phyloP scores from a whole-genome alignment of 2,113 vertebrate genomes.

The Onychostruthus taczanowskii region DNA sequence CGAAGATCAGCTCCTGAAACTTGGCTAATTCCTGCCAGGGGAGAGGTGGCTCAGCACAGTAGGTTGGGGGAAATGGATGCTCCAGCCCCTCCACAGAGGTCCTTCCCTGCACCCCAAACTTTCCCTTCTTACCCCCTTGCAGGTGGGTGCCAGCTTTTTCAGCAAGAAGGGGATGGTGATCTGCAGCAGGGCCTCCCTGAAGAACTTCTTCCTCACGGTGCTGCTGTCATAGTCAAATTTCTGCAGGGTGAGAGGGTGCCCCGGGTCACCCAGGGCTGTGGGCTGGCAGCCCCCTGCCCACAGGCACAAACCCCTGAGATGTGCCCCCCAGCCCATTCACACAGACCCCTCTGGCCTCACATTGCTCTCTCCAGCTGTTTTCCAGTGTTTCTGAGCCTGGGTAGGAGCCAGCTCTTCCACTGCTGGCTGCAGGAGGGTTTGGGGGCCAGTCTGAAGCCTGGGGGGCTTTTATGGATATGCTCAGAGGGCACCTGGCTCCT shows the following conservation, averaged over 20 bases:
- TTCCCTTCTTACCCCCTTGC: conserved; percentile 74
- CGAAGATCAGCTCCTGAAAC: conserved; percentile 94
- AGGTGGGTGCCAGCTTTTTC: conserved; percentile 87
- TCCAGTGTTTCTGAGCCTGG: fast-evolving
- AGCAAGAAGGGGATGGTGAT: conserved; percentile 95
- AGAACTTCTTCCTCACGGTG: conserved; percentile 92
- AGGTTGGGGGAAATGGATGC: background rate
- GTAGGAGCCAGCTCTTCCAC: background rate
- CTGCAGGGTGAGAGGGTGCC: conserved; percentile 51
- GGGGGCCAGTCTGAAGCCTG: background rate
- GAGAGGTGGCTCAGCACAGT: background rate
- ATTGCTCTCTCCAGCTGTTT: background rate
- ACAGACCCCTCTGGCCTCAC: background rate
- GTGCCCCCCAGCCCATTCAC: fast-evolving
- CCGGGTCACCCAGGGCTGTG: fast-evolving
- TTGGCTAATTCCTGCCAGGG: conserved; percentile 80
- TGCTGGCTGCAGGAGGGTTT: background rate
- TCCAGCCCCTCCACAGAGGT: background rate
- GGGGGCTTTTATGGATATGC: background rate
- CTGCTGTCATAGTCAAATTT: conserved; percentile 98
- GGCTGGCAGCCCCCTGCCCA: background rate
- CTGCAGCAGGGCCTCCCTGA: conserved; percentile 94
- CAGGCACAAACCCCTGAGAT: fast-evolving
- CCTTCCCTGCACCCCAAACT: fast-evolving
- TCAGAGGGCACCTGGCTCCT: background rate